Conservation (phyloP, 2,797 vertebrate species). For the Caiman crocodilus region DNA sequence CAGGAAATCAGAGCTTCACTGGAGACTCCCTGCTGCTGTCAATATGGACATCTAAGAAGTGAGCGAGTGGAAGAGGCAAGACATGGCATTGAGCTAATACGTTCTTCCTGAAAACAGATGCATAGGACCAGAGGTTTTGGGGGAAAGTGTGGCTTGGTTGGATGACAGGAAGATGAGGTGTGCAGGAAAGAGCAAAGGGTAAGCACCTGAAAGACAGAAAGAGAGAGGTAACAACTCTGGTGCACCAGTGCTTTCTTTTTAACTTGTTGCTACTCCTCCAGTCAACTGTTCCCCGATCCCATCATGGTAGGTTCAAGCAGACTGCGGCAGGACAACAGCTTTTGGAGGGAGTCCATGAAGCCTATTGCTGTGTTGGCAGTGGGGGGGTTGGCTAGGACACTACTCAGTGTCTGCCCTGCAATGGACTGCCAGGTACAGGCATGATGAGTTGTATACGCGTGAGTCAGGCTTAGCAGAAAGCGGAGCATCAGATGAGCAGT, state of each 20-base stretch:
- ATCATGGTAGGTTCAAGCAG: not conserved
- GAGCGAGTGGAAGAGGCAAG: not conserved
- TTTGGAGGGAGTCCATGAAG: not conserved
- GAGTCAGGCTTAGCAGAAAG: not conserved
- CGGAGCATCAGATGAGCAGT: not conserved
- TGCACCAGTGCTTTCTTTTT: not conserved
- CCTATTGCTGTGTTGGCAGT: not conserved
- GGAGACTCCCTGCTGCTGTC: not conserved
- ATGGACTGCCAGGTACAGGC: accelerated
- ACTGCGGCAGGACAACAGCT: not conserved
- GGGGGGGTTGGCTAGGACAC: not conserved
- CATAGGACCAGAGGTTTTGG: not conserved
- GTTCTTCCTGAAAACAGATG: not conserved
- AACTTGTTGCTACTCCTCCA: not conserved
- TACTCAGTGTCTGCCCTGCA: too few relatives aligned
- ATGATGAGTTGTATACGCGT: accelerated
- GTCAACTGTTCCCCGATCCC: too few relatives aligned
- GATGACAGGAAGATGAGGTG: not conserved
- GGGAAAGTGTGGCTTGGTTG: not conserved
- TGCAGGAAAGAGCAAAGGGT: not conserved
- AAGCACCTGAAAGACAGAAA: not conserved
- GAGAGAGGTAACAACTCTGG: not conserved
- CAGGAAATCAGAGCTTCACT: not conserved
- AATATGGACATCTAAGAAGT: not conserved
- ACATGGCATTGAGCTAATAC: not conserved